Base-by-base conservation (phyloP, 2,888 invertebrate species). In the Muscina levida region DNA sequence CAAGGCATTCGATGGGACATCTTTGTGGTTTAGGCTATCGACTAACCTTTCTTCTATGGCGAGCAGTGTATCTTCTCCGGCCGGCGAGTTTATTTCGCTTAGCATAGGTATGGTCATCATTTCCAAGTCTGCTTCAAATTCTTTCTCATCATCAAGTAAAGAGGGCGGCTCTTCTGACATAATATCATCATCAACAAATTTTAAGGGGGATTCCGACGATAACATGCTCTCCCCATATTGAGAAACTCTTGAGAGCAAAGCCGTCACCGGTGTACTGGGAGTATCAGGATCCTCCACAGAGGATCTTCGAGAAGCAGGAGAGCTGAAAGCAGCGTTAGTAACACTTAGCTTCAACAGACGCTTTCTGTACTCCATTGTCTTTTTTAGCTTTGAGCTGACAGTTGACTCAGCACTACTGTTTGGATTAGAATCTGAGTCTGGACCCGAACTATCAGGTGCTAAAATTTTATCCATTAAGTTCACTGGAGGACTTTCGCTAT, bases 351-450 rank as follows among this genome's bases (percentile, higher is more conserved):
- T 87, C 0, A 87, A 79, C 3, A 87, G 66, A 2, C 84, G 83
- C 26, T 85, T 86, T 4, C 86, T 82, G 6, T 84, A 76, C 44
- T 85, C 85, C 92, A 80, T 37, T 0, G 79, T 72, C 66, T 80
- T 85, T 6, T 82, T 82, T 0, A 84, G 71, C 94, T 46, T 91
- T 93, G 74, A 90, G 96, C 81, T 96, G 95, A 96, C 96, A 1
- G 77, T 31, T 0, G 92, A 93, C 82, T 89, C 97, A 46, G 83
- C 73, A 5, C 84, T 84, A 19, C 82, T 84, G 0, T 77, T 83
- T 1, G 77, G 67, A 10, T 74, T 76, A 0, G 66, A 71, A 24
- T 71, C 79, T 3, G 77, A 79, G n/a, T 85, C 84, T 1, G 82
- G 44, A 0, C 78, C 83, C 2, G 83, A 83, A 13, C 76, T 82